phyloP scores from a whole-genome alignment of 2,888 invertebrate genomes.

The Eristalis pertinax region DNA sequence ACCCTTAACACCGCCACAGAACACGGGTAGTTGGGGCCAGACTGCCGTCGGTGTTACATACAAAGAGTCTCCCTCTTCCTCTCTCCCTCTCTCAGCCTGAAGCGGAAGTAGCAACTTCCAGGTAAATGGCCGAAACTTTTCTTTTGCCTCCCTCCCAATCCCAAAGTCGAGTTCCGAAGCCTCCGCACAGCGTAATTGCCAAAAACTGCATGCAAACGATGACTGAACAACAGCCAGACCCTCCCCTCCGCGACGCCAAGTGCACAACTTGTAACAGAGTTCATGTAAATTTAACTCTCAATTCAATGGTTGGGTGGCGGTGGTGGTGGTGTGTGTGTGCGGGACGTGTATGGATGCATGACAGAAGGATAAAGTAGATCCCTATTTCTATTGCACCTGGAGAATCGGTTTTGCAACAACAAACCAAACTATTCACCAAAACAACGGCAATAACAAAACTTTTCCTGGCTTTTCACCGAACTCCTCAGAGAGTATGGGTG shows the following conservation, averaged over 20 bases:
- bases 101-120: constrained; percentile 16
- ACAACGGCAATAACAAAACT: constrained; percentile 62
- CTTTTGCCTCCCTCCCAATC: neutral
- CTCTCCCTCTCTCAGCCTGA: neutral
- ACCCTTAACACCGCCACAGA: neutral
- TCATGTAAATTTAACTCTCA: constrained; percentile 19
- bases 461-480: constrained; percentile 18
- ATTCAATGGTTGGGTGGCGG: neutral
- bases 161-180: neutral
- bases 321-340: no score
- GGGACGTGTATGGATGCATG: neutral
- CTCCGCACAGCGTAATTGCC: constrained; percentile 35
- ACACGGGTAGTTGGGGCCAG: neutral
- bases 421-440: constrained; percentile 45
- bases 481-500: neutral
- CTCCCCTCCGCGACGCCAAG: neutral
- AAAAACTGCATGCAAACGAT: constrained; percentile 34
- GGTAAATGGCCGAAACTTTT: constrained; percentile 35
- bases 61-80: no score
- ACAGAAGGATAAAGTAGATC: neutral
- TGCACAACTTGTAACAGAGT: constrained; percentile 32
- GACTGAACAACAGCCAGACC: no score
- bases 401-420: constrained; percentile 37
- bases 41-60: neutral
- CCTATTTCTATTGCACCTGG: constrained; percentile 33